A percentile compares a stretch with the other conserved stretches of the same genome.
phyloP scores from a whole-genome alignment of 2,797 vertebrate species.

The Ptychobarbus kaznakovi region DNA sequence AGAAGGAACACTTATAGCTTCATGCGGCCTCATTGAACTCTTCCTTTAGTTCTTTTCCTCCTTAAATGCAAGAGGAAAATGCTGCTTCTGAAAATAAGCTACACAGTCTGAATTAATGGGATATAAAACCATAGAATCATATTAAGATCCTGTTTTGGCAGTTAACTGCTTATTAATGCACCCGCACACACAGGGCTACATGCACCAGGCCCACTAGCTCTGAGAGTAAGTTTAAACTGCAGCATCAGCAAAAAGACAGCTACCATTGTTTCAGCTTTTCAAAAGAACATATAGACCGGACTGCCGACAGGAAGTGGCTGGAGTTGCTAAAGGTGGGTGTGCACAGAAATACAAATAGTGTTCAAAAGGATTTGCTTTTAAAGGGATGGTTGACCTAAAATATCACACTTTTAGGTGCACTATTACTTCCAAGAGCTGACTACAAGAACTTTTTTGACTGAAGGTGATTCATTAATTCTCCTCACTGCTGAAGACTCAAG shows the following conservation, averaged over 20 bases:
- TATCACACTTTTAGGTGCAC: background rate
- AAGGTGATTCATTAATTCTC: background rate
- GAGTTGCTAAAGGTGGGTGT: background rate
- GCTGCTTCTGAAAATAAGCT: background rate
- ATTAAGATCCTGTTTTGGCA: slow-evolving; percentile 33
- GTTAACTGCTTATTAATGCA: slow-evolving; percentile 53
- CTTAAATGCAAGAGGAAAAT: slow-evolving; percentile 26
- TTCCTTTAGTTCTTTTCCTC: background rate
- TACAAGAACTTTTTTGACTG: background rate
- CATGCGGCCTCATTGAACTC: slow-evolving; percentile 40
- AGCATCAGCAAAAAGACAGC: slow-evolving; percentile 54
- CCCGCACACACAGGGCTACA: slow-evolving; percentile 37
- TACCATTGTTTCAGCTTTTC: slow-evolving; percentile 52
- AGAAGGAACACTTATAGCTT: slow-evolving; percentile 51
- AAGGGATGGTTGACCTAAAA: background rate
- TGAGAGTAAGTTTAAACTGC: slow-evolving; percentile 31
- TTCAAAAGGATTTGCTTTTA: background rate
- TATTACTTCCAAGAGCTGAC: background rate
- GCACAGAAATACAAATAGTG: background rate
- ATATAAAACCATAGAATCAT: background rate
- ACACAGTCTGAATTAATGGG: background rate
- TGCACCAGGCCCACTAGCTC: slow-evolving; percentile 42
- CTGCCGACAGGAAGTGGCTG: slow-evolving; percentile 33
- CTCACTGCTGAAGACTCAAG: background rate
- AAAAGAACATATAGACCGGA: slow-evolving; percentile 36